These are phyloP conservation scores for Aethes cnicana DNA, from an alignment of 2,888 invertebrate genomes.

Conservation along the genomic window DNA sequence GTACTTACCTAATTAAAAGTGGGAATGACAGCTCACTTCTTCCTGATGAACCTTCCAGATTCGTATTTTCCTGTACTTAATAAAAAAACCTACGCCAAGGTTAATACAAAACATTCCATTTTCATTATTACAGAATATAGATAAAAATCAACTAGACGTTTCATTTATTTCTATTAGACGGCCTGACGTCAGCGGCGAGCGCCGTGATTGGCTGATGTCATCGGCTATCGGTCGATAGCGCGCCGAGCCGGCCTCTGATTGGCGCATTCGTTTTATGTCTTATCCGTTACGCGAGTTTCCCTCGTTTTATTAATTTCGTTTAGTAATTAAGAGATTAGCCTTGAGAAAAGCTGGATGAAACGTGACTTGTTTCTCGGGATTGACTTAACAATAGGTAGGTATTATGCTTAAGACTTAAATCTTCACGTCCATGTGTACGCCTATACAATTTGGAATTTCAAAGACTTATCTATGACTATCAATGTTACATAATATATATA, in stretches of 20 bases:
- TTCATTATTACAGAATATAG: constrained; percentile 13
- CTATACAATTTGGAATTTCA: too few species aligned
- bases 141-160: constrained; percentile 25
- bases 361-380: too few species aligned
- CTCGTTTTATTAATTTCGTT: constrained; percentile 9
- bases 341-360: not conserved
- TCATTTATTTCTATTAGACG: constrained; percentile 31
- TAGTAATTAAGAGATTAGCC: constrained; percentile 4
- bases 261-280: constrained; percentile 39
- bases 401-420: too few species aligned
- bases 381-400: too few species aligned
- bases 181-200: constrained; percentile 37
- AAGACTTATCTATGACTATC: too few species aligned
- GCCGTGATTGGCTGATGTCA: constrained; percentile 46
- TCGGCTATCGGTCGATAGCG: constrained; percentile 47
- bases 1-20: too few species aligned
- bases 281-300: constrained; percentile 28
- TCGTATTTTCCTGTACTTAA: too few species aligned
- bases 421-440: too few species aligned
- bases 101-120: constrained; percentile 14
- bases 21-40: too few species aligned
- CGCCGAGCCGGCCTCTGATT: constrained; percentile 46
- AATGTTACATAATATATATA: too few species aligned
- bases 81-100: too few species aligned
- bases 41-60: not conserved